Base-by-base conservation (phyloP, 92 coral and sea anemone genomes). In the Isaurus tuberculatus region DNA sequence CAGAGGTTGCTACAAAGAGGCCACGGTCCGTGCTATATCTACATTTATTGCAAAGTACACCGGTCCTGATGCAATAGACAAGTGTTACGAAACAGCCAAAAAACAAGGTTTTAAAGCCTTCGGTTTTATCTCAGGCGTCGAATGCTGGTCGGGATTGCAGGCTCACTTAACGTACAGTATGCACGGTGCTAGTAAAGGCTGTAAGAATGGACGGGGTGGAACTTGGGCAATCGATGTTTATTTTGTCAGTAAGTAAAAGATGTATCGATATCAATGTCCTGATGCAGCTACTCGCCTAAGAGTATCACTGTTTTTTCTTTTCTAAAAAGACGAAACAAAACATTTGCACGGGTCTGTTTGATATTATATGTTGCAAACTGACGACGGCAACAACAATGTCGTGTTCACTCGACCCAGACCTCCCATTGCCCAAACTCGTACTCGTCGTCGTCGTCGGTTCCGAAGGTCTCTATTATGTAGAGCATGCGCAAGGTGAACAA, bases 111-210 rank as follows among this genome's bases (percentile, higher is more conserved):
- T 22, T 53, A 25, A 77, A 77, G 82, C 69, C 8, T 77, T 77
- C 10, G 82, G 82, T 58, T 77, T 77, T 1, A 2, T n/a, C 31
- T 33, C 32, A 14, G 66, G 70, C 0, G 82, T 58, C n/a, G 69
- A 77, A 16, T 77, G 82, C 82, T 77, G 82, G 82, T 77, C 82
- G 26, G 82, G 82, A 55, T 64, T 27, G 70, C 65, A 25, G 68
- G 82, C 69, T 77, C 82, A 77, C n/a, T n/a, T 42, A 25, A 77
- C 82, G 0, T 77, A 77, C 70, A 58, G 53, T 33, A 77, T 33
- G 8, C 82, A 77, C 20, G 82, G 82, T 15, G 5, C 30, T 43
- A 77, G 82, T 9, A 19, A 34, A 23, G 55, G 34, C 4, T 77
- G 82, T 15, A 77, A 23, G 37, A 33, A 77, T 15, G 82, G 82